These are phyloP conservation scores for Perdita meconis DNA, from an alignment of 2,888 invertebrate genomes.

Conservation along the genomic window DNA sequence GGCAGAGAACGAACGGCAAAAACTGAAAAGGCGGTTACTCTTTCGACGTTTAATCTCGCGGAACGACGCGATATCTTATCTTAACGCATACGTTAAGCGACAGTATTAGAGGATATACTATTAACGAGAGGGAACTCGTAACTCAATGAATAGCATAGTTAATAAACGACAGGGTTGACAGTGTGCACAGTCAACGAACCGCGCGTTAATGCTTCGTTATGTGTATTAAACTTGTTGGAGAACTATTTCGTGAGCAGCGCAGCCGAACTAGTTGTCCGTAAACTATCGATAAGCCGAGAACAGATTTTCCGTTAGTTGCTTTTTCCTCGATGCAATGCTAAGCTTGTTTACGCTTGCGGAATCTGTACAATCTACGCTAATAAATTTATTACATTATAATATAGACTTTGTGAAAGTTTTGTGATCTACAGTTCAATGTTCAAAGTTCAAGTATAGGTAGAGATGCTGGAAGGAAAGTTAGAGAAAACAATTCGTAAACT, in stretches of 20 bases:
- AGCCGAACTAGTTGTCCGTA: constrained; percentile 24
- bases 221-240: constrained; percentile 45
- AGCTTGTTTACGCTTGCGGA: constrained; percentile 8
- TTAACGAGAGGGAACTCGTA: constrained; percentile 48
- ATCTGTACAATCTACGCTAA: neutral
- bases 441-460: too few species aligned
- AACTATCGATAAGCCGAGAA: constrained; percentile 41
- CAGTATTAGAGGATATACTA: constrained; percentile 42
- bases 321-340: constrained; percentile 10
- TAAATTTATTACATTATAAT: too few species aligned
- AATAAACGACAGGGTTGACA: constrained; percentile 47
- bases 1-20: neutral
- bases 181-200: constrained; percentile 48
- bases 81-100: constrained; percentile 14
- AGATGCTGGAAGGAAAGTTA: too few species aligned
- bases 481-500: too few species aligned
- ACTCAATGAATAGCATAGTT: constrained; percentile 49
- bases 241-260: constrained; percentile 34
- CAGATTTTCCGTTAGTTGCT: constrained; percentile 25
- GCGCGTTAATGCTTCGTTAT: constrained; percentile 43
- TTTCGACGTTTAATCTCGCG: constrained; percentile 32
- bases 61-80: constrained; percentile 18
- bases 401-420: too few species aligned
- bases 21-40: constrained; percentile 10
- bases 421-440: too few species aligned